Evolutionary conservation across 2,113 vertebrate genomes (phyloP), one percentile per base, ranked within the genome.

Genomic region (Polyodon spathula): DNA sequence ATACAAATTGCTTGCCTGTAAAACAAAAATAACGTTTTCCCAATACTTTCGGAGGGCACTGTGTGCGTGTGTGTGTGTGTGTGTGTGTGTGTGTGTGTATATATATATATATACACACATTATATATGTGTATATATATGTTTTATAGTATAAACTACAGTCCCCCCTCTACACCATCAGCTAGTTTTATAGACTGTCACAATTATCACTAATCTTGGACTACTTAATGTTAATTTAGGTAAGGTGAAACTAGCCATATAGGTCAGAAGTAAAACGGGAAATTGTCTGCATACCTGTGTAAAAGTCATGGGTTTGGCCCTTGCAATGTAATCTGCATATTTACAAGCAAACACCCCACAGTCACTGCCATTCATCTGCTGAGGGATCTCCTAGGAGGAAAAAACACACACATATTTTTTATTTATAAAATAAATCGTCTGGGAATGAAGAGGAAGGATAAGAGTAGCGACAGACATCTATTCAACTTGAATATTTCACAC

Each of bases 281-380:
- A 17, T 15, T 46, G 16, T 42, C n/a, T 5, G 5, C 14, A 46
- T 72, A 97, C 94, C 91, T 93, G 83, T 61, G 85, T 88, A 70
- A 97, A 97, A 66, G 79, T 82, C 61, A 96, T 79, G 2, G 88
- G 85, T 55, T 77, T 85, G 73, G 87, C 91, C 75, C 81, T 84
- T 63, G 90, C 74, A 8, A 96, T 80, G 68, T 85, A 94, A 67
- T 98, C 91, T 0, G 93, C 93, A 2, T 91, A 97, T 88, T 92
- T 94, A 90, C 94, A 98, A 64, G 80, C 65, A 78, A 97, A 98
- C 66, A 97, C 90, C 10, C 94, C 93, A 37, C 94, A 98, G 74
- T 97, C 94, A 16, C 85, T 95, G 43, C 90, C 86, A 57, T 98
- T 98, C 46, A 46, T 66, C 67, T 98, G 94, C 42, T 95, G 94